Evolutionary conservation across 2,797 vertebrate species (phyloP).

Genomic region (Spinus pinus): DNA sequence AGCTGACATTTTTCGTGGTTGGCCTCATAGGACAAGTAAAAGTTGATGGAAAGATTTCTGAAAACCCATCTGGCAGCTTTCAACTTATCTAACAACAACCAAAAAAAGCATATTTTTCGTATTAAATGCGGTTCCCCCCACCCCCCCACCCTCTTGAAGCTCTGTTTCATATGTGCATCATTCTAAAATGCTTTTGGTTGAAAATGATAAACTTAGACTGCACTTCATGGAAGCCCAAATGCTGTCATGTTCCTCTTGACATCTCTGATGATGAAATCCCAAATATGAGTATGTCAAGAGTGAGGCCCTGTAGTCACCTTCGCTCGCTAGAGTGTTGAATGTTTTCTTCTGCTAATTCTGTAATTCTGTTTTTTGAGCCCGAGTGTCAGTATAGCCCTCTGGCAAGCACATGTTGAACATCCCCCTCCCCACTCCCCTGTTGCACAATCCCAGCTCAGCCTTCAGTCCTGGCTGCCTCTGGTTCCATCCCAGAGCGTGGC

Average conservation of each 20-base stretch:
- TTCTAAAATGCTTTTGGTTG: neutral
- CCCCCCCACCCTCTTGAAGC: neutral
- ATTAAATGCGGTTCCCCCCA: neutral
- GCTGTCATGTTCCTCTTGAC: neutral
- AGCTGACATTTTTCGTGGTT: conserved; percentile 22
- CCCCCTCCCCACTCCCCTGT: neutral
- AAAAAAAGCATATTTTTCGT: neutral
- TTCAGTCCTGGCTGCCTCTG: conserved; percentile 14
- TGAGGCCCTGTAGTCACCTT: neutral
- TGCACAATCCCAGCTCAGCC: neutral
- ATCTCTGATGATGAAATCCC: neutral
- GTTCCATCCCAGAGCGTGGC: neutral
- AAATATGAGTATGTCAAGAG: neutral
- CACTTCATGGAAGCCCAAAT: neutral
- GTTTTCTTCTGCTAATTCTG: neutral
- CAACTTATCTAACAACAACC: neutral
- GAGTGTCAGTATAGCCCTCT: conserved; percentile 4
- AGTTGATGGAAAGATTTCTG: conserved; percentile 48
- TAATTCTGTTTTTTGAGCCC: neutral
- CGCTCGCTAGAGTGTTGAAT: neutral
- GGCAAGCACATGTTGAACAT: conserved; percentile 8
- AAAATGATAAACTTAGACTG: neutral
- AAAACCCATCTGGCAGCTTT: conserved; percentile 40
- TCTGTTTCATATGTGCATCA: neutral
- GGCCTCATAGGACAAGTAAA: conserved; percentile 39